Base-by-base conservation (phyloP, 2,888 invertebrate species). In the Catocala nupta region DNA sequence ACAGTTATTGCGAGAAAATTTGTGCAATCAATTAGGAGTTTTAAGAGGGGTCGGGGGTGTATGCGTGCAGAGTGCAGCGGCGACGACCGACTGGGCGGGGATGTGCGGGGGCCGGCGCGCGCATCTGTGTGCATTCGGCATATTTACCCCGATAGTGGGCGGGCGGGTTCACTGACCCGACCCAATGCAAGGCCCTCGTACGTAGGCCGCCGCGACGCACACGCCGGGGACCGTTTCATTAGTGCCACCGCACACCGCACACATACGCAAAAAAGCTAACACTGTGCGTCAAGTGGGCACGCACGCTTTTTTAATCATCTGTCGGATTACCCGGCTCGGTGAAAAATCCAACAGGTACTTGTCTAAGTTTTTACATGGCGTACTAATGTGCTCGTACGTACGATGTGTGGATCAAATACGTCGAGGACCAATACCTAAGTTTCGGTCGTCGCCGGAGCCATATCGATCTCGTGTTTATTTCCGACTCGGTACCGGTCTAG, bases 81-180 rank as follows among this genome's bases (percentile, higher is more conserved):
- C 85, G 86, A 75, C 82, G 87, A 78, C 80, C 82, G 82, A 77
- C 81, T 78, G 84, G 78, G 76, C 81, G 76, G 79, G 74, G 84
- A 77, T 77, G 80, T 81, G 75, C 80, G 78, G 83, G 81, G 83
- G 84, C 85, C 91, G 90, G 93, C 92, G 93, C 93, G 93, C 93
- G 94, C 90, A 91, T 91, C 92, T 92, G 92, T 93, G 93, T 93
- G 93, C 94, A 94, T 93, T 93, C 93, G 93, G 93, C 93, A 93
- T 93, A 93, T 94, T 94, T 94, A 93, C 93, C 93, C 92, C 91
- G 91, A 92, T 92, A 90, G 91, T 90, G 91, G 92, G 91, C 91
- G 93, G 91, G 89, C 88, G 91, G 90, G 92, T 87, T 93, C 93
- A 91, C 86, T 90, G 92, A 92, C 93, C 91, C 92, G 92, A 92